phyloP scores from a whole-genome alignment of 2,888 invertebrate genomes.

The Eupithecia vulgata region DNA sequence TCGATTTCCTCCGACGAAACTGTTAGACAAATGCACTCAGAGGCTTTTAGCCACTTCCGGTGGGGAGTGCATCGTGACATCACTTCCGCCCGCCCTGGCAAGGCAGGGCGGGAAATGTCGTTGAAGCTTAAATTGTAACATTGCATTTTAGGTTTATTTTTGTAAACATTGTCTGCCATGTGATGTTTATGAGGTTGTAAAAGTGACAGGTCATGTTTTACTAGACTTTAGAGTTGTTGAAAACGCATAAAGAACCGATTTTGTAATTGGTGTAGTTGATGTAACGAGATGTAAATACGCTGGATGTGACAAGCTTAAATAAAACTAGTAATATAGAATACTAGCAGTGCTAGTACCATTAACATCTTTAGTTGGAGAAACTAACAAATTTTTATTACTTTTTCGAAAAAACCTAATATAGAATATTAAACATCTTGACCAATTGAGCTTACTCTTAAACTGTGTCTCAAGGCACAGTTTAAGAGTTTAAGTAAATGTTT shows the following conservation, averaged over 20 bases:
- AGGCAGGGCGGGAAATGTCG: conserved; percentile 15
- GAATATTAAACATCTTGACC: too few species aligned
- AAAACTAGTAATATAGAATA: too few species aligned
- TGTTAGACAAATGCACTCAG: conserved; percentile 69
- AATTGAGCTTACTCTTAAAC: too few species aligned
- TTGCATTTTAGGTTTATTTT: conserved; percentile 19
- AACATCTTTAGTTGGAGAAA: too few species aligned
- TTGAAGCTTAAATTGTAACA: conserved; percentile 9
- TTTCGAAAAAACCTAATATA: too few species aligned
- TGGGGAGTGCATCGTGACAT: conserved; percentile 69
- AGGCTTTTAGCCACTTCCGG: conserved; percentile 76
- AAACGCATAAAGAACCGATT: not conserved
- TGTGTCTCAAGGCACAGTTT: too few species aligned
- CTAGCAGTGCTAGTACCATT: too few species aligned
- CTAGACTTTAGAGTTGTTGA: not conserved
- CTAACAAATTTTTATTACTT: too few species aligned
- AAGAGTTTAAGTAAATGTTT: too few species aligned
- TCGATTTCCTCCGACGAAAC: conserved; percentile 57
- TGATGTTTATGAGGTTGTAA: conserved; percentile 6
- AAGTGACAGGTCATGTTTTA: not conserved
- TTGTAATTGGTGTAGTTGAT: not conserved
- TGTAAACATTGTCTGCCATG: conserved; percentile 1
- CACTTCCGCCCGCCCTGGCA: conserved; percentile 57
- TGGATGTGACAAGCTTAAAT: not conserved
- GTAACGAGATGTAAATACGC: not conserved